Percentiles rank a stretch among this genome's conserved stretches.
phyloP scores from a whole-genome alignment of 2,888 invertebrate species.

The Pachycephus smyrnensis region DNA sequence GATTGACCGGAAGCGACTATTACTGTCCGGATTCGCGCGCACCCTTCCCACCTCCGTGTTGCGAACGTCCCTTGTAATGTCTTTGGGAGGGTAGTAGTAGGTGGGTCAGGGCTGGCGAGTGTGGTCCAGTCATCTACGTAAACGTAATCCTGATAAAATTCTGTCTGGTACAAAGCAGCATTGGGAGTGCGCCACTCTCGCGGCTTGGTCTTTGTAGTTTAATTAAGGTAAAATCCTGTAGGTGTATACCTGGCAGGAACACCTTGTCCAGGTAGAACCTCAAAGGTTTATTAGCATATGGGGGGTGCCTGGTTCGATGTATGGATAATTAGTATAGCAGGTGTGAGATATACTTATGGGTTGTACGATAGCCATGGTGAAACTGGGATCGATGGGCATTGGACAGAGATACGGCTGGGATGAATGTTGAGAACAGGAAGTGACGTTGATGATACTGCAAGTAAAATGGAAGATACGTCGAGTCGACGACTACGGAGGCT shows the following conservation, averaged over 20 bases:
- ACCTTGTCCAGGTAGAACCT: not conserved
- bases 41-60: not conserved
- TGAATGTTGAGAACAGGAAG: slow-evolving; percentile 6
- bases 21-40: not conserved
- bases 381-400: not conserved
- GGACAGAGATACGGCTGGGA: not conserved
- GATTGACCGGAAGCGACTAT: slow-evolving; percentile 43
- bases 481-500: slow-evolving; percentile 23
- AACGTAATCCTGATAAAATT: not conserved
- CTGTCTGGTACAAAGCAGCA: not conserved
- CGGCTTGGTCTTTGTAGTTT: not conserved
- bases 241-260: not conserved
- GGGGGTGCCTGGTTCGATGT: not conserved
- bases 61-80: not conserved
- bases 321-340: not conserved
- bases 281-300: not conserved
- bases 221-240: not conserved
- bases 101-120: not conserved
- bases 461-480: slow-evolving; percentile 17
- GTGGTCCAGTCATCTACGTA: not conserved
- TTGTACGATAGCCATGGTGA: not conserved
- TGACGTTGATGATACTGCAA: slow-evolving; percentile 9
- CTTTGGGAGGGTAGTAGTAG: too few relatives aligned
- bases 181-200: not conserved
- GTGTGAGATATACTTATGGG: not conserved